Conservation (phyloP, 2,888 invertebrate species). For the Ormyrus pomaceus region DNA sequence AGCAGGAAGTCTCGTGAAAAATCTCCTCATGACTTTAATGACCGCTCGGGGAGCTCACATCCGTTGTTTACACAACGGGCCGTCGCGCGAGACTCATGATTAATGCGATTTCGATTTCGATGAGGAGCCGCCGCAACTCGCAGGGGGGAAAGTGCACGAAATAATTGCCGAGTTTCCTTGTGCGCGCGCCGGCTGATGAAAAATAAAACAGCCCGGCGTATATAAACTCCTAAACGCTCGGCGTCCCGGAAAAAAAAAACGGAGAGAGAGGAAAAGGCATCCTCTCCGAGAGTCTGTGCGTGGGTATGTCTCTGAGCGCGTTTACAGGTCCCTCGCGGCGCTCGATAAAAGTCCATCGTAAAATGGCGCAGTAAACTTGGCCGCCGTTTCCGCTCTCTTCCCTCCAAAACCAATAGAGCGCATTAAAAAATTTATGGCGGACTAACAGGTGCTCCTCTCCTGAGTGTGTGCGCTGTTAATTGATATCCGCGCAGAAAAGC, state of each 20-base stretch:
- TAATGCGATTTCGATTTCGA: constrained; percentile 4
- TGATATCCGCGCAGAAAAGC: not conserved
- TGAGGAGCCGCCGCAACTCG: not conserved
- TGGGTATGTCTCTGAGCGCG: not conserved
- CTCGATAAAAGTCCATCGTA: constrained; percentile 52
- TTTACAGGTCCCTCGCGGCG: constrained; percentile 48
- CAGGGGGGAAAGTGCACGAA: constrained; percentile 17
- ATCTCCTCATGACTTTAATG: too few relatives aligned
- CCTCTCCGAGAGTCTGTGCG: not conserved
- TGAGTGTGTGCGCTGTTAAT: constrained; percentile 4
- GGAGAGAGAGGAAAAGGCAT: constrained; percentile 2
- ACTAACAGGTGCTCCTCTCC: constrained; percentile 12
- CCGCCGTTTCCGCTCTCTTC: not conserved
- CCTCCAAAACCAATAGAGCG: constrained; percentile 29
- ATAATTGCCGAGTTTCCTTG: constrained; percentile 39
- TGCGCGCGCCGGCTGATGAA: constrained; percentile 17
- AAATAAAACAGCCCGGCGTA: constrained; percentile 19
- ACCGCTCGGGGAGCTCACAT: too few relatives aligned
- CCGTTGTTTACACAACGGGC: too few relatives aligned
- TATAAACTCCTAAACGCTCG: not conserved
- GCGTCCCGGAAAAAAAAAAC: not conserved
- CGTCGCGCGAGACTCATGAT: not conserved
- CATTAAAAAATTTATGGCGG: constrained; percentile 33
- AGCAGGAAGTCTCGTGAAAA: too few relatives aligned
- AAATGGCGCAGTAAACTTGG: constrained; percentile 43